Percentiles rank a stretch among this genome's conserved stretches.
Conservation (phyloP, 2,888 invertebrate species). For the Stenodema calcarata region DNA sequence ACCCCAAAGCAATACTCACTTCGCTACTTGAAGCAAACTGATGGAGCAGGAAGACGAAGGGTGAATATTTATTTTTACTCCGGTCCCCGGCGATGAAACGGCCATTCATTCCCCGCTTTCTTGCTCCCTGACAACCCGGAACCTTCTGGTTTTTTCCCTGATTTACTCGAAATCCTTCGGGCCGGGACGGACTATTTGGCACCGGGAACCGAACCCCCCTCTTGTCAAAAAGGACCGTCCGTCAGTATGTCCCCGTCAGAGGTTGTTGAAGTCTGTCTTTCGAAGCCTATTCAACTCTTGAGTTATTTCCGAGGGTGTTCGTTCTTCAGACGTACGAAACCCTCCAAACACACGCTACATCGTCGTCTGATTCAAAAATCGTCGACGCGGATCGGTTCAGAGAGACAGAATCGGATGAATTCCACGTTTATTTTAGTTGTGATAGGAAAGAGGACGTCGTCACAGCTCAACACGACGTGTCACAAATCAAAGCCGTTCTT, state of each 20-base stretch:
- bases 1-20: background rate
- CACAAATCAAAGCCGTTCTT: background rate
- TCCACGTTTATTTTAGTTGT: background rate
- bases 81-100: background rate
- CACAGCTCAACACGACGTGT: background rate
- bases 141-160: conserved; percentile 30
- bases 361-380: background rate
- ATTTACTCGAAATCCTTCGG: conserved; percentile 13
- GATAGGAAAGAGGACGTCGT: background rate
- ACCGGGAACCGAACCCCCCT: background rate
- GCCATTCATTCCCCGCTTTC: conserved; percentile 1
- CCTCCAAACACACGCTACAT: background rate
- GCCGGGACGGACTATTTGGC: background rate
- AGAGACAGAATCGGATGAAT: background rate
- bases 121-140: conserved; percentile 4
- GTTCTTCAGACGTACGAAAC: background rate
- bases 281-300: background rate
- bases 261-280: background rate
- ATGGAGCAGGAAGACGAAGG: background rate
- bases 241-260: background rate
- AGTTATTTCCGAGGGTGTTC: background rate
- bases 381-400: background rate
- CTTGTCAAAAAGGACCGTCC: background rate
- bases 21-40: background rate
- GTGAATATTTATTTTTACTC: background rate